Base-by-base conservation (phyloP, 53 echinoderm and acorn worm genomes). In the Crossaster papposus region DNA sequence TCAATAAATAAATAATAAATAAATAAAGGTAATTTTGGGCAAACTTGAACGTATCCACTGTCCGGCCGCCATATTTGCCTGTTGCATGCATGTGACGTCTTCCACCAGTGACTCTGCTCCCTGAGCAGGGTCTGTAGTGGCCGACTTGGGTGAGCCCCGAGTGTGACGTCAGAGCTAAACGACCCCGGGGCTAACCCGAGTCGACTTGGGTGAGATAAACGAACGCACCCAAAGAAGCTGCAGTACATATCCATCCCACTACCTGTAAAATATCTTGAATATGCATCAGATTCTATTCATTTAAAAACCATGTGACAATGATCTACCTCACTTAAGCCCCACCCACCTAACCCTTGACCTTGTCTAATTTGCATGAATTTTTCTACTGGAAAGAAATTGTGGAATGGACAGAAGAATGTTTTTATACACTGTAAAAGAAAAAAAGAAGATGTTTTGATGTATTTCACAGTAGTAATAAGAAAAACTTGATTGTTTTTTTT, bases 281-380 rank as follows among this genome's bases (percentile, higher is more conserved):
- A 23, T 10, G 31, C 31, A 33, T 74, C 75, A 74, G 51, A 52
- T 29, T 50, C 32, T 50, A 50, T 50, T 44, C 44, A 58, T 50
- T 79, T 29, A 44, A 38, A 23, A 79, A 15, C 5, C 79, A 79
- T 5, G 51, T 52, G 10, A 14, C 18, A 32, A 31, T 29, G 34
- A 72, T 52, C 85, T 72, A 53, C 72, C 72, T 85, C 85, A 85
- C 73, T 23, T 30, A 20, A 50, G 23, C 54, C 30, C 53, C 71
- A 18, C 85, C 85, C 85, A 85, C 85, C 85, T 54, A 33, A 85
- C 85, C 85, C 72, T 85, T 85, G 85, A 85, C 85, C 85, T 54
- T 73, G 85, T 73, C 85, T 51, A 52, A 73, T 85, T 85, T 85
- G 54, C 85, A 73, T 85, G 72, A 29, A 28, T 73, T 73, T 85